Evolutionary conservation across 2,888 invertebrate species (phyloP).

Genomic region (Arge pagana): DNA sequence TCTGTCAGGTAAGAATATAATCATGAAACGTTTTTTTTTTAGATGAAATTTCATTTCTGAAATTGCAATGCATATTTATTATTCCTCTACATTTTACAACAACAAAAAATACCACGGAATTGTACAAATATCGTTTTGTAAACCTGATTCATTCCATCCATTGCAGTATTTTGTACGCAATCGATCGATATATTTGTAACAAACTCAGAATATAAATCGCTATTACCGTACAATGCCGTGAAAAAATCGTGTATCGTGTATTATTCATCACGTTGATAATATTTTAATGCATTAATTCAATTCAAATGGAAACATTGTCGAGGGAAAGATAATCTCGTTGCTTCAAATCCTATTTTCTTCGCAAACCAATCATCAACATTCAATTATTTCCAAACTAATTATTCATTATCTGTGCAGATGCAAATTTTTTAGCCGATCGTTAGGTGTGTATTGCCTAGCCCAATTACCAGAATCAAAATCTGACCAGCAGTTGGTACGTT

Average conservation of each 20-base stretch:
- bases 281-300: too few species aligned
- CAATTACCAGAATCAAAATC: conserved; percentile 63
- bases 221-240: too few species aligned
- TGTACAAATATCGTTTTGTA: too few species aligned
- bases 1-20: conserved; percentile 55
- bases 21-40: conserved; percentile 20
- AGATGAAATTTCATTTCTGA: conserved; percentile 1
- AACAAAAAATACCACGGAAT: conserved; percentile 8
- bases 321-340: too few species aligned
- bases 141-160: neutral
- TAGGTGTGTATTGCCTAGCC: conserved; percentile 62
- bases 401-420: conserved; percentile 42
- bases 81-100: neutral
- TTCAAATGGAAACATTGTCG: too few species aligned
- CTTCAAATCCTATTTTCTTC: too few species aligned
- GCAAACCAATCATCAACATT: too few species aligned
- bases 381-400: neutral
- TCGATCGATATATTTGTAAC: neutral
- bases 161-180: neutral
- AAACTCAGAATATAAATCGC: too few species aligned
- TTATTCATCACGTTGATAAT: too few species aligned
- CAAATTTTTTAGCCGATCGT: conserved; percentile 60
- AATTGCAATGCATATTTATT: neutral
- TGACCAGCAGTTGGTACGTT: conserved; percentile 54
- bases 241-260: too few species aligned